Evolutionary conservation across 2,797 vertebrate genomes (phyloP).

Genomic region (Enteromius anoplus): DNA sequence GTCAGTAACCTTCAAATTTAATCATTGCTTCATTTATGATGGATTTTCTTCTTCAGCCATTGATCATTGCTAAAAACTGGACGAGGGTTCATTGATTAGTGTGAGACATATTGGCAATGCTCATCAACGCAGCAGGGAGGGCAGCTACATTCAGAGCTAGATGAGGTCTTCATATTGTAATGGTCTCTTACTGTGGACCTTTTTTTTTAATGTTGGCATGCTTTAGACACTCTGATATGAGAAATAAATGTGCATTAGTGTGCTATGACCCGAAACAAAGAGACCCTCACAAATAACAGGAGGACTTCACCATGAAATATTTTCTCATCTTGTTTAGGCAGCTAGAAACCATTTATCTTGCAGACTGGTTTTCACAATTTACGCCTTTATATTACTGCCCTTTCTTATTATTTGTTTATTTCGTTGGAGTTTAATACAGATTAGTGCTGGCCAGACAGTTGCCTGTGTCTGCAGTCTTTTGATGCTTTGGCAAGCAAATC

Average conservation of each 20-base stretch:
- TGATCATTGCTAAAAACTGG: slow-evolving; percentile 32
- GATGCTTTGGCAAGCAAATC: slow-evolving; percentile 45
- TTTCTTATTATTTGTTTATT: slow-evolving; percentile 35
- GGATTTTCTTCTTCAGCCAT: slow-evolving; percentile 12
- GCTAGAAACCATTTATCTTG: slow-evolving; percentile 25
- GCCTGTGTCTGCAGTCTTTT: slow-evolving; percentile 40
- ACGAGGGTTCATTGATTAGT: slow-evolving; percentile 10
- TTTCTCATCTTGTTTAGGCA: slow-evolving; percentile 29
- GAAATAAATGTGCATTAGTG: slow-evolving; percentile 33
- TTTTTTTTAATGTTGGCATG: slow-evolving; percentile 15
- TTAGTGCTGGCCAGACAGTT: slow-evolving; percentile 36
- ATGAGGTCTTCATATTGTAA: slow-evolving; percentile 24
- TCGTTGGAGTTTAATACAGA: slow-evolving; percentile 16
- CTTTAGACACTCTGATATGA: slow-evolving; percentile 12
- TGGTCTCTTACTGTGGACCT: not conserved
- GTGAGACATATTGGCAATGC: slow-evolving; percentile 13
- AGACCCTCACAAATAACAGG: slow-evolving; percentile 31
- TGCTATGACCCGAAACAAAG: slow-evolving; percentile 25
- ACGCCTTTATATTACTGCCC: slow-evolving; percentile 1
- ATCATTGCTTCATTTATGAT: slow-evolving; percentile 32
- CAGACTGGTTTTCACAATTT: slow-evolving; percentile 29
- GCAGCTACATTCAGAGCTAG: not conserved
- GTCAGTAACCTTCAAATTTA: slow-evolving; percentile 16
- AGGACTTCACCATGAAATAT: not conserved
- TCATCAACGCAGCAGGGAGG: slow-evolving; percentile 23